These are phyloP conservation scores for Chironex yamaguchii DNA, from an alignment of 30 jellyfish, hydroid and myxozoan genomes.

Conservation along the genomic window DNA sequence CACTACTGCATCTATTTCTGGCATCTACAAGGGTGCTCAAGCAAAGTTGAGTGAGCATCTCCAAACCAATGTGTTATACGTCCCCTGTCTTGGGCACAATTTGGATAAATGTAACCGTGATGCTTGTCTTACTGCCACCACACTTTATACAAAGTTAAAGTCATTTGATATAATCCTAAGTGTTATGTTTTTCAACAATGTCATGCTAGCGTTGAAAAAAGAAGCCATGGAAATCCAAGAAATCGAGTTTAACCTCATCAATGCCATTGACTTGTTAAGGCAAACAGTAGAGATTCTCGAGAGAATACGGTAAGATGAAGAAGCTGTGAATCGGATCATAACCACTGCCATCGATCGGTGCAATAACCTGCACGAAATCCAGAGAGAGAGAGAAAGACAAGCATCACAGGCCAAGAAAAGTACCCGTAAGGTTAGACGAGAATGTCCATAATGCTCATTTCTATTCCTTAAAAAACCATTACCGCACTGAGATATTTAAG, in stretches of 20 bases:
- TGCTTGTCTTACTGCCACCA: conserved; percentile 3
- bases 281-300: conserved; percentile 2
- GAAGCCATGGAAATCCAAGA: conserved; percentile 27
- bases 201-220: conserved; percentile 17
- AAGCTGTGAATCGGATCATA: background rate
- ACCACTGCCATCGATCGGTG: background rate
- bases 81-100: too few species aligned
- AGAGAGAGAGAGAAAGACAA: too few species aligned
- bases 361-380: too few species aligned
- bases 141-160: background rate
- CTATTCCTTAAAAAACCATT: background rate
- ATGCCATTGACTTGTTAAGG: conserved; percentile 18
- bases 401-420: conserved; percentile 19
- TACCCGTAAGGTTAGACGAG: conserved; percentile 11
- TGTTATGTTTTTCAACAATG: conserved; percentile 9
- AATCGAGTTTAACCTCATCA: conserved; percentile 2
- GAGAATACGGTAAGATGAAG: background rate
- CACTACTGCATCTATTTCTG: conserved; percentile 18
- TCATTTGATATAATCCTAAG: conserved; percentile 5
- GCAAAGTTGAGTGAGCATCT: background rate
- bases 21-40: conserved; percentile 23
- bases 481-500: background rate
- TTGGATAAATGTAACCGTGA: conserved; percentile 15
- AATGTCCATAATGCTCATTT: background rate
- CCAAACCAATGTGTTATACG: too few species aligned